Percentiles rank a stretch among this genome's conserved stretches.
Conservation (phyloP, 2,113 vertebrate genomes). For the Cinclus mexicanus region DNA sequence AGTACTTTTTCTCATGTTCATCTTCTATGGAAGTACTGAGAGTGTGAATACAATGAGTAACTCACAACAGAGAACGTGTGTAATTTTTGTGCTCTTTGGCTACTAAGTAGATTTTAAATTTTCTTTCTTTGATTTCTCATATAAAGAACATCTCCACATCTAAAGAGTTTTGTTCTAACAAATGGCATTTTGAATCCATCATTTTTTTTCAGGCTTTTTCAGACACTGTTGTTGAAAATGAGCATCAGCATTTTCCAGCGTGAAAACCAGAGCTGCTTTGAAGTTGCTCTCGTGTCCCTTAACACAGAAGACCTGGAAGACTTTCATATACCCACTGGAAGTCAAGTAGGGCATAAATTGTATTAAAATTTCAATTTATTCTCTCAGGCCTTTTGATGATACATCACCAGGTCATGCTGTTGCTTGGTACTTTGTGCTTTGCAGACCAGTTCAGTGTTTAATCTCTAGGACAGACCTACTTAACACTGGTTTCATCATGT, state of each 20-base stretch:
- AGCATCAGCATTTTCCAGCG: slow-evolving; percentile 2
- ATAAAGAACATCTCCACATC: background rate
- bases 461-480: background rate
- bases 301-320: background rate
- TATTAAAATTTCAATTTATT: background rate
- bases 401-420: background rate
- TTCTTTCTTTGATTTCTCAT: slow-evolving; percentile 42
- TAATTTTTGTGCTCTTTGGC: background rate
- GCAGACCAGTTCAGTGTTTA: background rate
- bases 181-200: slow-evolving; percentile 34
- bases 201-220: slow-evolving; percentile 44
- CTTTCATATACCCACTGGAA: background rate
- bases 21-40: background rate
- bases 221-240: background rate
- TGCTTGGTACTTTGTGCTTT: background rate
- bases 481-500: background rate
- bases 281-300: background rate
- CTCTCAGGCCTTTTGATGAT: background rate
- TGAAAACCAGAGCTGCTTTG: background rate
- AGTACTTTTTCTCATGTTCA: background rate
- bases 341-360: background rate
- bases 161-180: slow-evolving; percentile 32
- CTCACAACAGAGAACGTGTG: background rate
- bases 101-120: background rate
- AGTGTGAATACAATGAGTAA: background rate